phyloP scores from a whole-genome alignment of 2,888 invertebrate species.

The Andrena bucephala region DNA sequence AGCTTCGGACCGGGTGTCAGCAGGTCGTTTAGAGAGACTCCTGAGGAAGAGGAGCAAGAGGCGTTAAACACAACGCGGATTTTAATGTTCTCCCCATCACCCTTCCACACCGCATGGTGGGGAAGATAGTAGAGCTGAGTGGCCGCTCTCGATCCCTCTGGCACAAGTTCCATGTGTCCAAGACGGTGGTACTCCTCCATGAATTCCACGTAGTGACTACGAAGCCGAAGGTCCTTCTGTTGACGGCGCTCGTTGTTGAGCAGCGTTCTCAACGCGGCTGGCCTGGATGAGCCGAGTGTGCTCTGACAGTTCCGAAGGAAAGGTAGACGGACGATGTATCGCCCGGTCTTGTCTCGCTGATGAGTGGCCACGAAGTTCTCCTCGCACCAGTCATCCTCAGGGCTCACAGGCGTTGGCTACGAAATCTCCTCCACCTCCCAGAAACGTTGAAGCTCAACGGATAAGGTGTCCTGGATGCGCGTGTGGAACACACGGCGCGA shows the following conservation, averaged over 20 bases:
- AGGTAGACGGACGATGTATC: not conserved
- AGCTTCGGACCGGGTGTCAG: not conserved
- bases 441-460: not conserved
- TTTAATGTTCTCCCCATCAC: not conserved
- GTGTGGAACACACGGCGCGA: not conserved
- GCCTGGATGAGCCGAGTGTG: not conserved
- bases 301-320: not conserved
- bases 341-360: not conserved
- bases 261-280: not conserved
- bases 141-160: no score
- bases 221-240: not conserved
- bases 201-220: not conserved
- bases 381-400: not conserved
- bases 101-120: not conserved
- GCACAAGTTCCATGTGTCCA: not conserved
- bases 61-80: slow-evolving; percentile 1
- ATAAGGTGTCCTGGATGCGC: no score
- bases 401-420: not conserved
- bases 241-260: not conserved
- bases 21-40: not conserved
- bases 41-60: not conserved
- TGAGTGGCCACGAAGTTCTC: not conserved
- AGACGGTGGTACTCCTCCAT: not conserved
- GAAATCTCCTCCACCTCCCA: not conserved
- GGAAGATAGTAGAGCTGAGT: not conserved